These are phyloP conservation scores for Siniperca obscura DNA, from an alignment of 2,797 vertebrate species.

Conservation along the genomic window DNA sequence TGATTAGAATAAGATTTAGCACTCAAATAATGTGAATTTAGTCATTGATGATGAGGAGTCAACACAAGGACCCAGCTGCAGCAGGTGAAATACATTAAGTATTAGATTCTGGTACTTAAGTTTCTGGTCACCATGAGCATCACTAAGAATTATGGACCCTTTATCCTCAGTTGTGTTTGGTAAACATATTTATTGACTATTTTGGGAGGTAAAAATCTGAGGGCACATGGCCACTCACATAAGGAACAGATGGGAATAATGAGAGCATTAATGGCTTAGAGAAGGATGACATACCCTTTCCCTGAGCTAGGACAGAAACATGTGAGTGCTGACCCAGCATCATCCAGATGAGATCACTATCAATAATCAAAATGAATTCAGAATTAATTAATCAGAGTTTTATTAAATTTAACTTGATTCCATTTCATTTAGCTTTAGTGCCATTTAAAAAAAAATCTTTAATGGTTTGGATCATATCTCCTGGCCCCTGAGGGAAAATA, in stretches of 20 bases:
- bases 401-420: neutral
- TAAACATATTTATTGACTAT: constrained; percentile 17
- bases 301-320: constrained; percentile 54
- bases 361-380: neutral
- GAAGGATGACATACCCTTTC: constrained; percentile 45
- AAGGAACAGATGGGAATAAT: constrained; percentile 57
- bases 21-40: neutral
- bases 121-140: neutral
- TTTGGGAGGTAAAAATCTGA: neutral
- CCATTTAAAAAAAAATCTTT: neutral
- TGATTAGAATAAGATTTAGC: neutral
- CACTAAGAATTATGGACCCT: neutral
- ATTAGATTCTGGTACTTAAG: too few relatives aligned
- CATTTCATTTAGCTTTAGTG: neutral
- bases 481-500: neutral
- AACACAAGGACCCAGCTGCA: neutral
- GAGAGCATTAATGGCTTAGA: constrained; percentile 67
- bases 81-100: neutral
- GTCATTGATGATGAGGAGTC: neutral
- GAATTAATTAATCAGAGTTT: neutral
- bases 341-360: constrained; percentile 1
- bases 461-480: neutral
- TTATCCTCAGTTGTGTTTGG: constrained; percentile 8
- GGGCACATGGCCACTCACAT: constrained; percentile 43
- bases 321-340: constrained; percentile 56